These are phyloP conservation scores for Dromococcyx pavoninus DNA, from an alignment of 2,797 vertebrate species.

Conservation along the genomic window DNA sequence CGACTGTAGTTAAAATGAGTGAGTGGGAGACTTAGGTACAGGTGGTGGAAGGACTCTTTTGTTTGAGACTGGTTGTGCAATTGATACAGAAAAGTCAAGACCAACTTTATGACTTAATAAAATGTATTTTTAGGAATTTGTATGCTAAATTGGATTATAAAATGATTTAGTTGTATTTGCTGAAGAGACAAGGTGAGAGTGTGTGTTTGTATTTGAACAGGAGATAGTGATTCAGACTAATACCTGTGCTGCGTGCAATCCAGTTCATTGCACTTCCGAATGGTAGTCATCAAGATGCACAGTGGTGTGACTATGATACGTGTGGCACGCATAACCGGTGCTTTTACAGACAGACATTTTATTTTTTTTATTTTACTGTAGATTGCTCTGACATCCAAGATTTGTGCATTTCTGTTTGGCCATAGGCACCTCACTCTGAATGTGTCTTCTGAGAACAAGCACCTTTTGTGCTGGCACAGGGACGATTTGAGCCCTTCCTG, in stretches of 20 bases:
- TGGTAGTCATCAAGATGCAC: background rate
- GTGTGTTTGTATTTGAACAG: conserved; percentile 15
- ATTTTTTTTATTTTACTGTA: background rate
- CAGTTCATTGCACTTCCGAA: background rate
- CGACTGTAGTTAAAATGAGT: background rate
- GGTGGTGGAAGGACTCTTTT: background rate
- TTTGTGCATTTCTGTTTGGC: rapidly evolving
- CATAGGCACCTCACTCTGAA: background rate
- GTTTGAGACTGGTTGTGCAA: background rate
- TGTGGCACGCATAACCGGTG: background rate
- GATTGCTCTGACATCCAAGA: background rate
- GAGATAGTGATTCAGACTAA: background rate
- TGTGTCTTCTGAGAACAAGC: rapidly evolving
- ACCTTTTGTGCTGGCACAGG: rapidly evolving
- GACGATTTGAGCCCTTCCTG: background rate
- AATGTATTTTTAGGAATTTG: background rate
- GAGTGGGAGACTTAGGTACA: background rate
- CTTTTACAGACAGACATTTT: background rate
- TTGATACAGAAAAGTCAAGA: background rate
- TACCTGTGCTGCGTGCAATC: background rate
- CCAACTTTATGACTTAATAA: background rate
- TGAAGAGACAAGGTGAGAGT: background rate
- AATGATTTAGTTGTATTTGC: conserved; percentile 2
- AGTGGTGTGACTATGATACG: background rate
- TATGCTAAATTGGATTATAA: background rate